Evolutionary conservation across 1,140 invertebrate genomes (phyloP).

Genomic region (Scaptomyza montana): DNA sequence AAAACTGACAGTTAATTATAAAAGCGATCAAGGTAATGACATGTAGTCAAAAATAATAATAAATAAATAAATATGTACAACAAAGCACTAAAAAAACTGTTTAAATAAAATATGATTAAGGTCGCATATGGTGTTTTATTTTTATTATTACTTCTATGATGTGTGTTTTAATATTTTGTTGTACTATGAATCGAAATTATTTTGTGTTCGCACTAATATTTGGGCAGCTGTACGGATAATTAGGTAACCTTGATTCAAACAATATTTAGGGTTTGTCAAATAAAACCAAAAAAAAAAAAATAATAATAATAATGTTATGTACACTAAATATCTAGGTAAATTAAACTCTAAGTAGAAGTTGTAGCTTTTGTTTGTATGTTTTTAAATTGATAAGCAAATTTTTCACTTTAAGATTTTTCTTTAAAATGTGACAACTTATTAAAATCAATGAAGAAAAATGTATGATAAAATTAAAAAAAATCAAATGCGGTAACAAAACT

Average conservation of each 20-base stretch:
- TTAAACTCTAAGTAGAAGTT: conserved; percentile 4
- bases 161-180: conserved; percentile 1
- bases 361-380: not conserved
- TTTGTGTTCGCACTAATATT: conserved; percentile 26
- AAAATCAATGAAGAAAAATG: too few species aligned
- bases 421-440: too few species aligned
- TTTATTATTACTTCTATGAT: conserved; percentile 4
- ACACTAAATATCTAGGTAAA: conserved; percentile 18
- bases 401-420: too few species aligned
- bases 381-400: too few species aligned
- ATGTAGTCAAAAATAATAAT: conserved; percentile 50
- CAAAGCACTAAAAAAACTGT: conserved; percentile 35
- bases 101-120: conserved; percentile 67
- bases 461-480: too few species aligned
- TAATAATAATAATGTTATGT: conserved; percentile 1
- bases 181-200: conserved; percentile 7
- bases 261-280: conserved; percentile 22
- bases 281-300: not conserved
- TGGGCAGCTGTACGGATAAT: conserved; percentile 21
- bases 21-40: conserved; percentile 71
- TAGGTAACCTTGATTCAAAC: conserved; percentile 24
- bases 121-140: conserved; percentile 40
- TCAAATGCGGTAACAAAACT: too few species aligned
- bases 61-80: conserved; percentile 17
- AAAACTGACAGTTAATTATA: conserved; percentile 72